Conservation (phyloP, 2,113 vertebrate species). For the Merops nubicus region DNA sequence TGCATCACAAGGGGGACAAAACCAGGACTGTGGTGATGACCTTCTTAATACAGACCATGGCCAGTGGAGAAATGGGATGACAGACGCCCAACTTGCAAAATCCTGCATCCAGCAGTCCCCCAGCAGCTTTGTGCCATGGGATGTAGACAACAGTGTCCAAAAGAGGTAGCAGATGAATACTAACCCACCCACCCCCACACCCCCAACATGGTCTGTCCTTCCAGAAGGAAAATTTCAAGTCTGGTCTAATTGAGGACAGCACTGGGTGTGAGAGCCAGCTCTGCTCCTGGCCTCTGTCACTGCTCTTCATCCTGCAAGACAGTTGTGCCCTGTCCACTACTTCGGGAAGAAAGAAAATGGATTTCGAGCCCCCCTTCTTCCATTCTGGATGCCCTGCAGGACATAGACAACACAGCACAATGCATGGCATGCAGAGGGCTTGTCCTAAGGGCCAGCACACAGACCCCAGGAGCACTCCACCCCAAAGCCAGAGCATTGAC, state of each 20-base stretch:
- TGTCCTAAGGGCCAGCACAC: background rate
- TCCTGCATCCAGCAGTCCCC: background rate
- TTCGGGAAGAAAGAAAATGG: background rate
- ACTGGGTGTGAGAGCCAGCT: background rate
- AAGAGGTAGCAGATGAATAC: background rate
- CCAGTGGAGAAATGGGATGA: background rate
- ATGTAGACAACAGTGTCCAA: background rate
- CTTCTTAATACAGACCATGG: background rate
- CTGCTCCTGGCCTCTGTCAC: background rate
- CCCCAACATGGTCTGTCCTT: background rate
- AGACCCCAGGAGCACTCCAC: background rate
- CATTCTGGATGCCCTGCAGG: background rate
- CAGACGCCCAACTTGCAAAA: background rate
- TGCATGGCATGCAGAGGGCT: rapidly evolving
- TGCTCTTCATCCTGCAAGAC: background rate
- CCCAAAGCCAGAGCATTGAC: background rate
- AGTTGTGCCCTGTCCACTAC: background rate
- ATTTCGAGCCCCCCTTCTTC: background rate
- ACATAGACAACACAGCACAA: rapidly evolving
- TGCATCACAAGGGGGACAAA: background rate
- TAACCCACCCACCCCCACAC: too few relatives aligned
- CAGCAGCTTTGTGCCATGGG: background rate
- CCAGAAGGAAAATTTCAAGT: background rate
- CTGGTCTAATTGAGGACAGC: background rate
- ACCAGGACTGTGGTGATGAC: background rate